Conservation (phyloP, 1,140 invertebrate species). For the Sitobion miscanthi region DNA sequence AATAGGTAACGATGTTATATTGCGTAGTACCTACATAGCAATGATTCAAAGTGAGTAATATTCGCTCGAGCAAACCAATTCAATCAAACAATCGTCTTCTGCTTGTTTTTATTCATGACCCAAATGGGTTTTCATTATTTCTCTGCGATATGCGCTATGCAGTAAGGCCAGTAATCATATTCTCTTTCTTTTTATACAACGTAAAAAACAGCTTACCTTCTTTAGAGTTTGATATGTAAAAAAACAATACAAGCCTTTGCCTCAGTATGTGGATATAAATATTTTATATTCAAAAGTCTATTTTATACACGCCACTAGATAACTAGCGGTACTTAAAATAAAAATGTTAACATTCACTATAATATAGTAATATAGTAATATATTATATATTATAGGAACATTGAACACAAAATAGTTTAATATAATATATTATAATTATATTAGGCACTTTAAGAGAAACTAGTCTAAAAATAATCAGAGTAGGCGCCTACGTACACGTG, state of each 20-base stretch:
- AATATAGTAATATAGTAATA: too few species aligned
- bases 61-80: not conserved
- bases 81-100: not conserved
- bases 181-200: not conserved
- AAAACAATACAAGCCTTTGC: not conserved
- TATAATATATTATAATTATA: not conserved
- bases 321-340: not conserved
- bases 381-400: not conserved
- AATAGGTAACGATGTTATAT: not conserved
- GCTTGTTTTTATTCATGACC: conserved; percentile 4
- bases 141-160: not conserved
- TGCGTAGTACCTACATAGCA: not conserved
- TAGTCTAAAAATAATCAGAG: not conserved
- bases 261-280: not conserved
- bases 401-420: not conserved
- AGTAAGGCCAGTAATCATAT: not conserved
- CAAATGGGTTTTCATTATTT: not conserved
- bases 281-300: not conserved
- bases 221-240: not conserved
- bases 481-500: not conserved
- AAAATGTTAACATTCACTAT: not conserved
- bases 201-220: not conserved
- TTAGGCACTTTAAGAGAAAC: not conserved
- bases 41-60: not conserved
- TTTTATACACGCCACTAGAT: not conserved